Evolutionary conservation across 2,113 vertebrate genomes (phyloP).

Genomic region (Glaucidium brasilianum): DNA sequence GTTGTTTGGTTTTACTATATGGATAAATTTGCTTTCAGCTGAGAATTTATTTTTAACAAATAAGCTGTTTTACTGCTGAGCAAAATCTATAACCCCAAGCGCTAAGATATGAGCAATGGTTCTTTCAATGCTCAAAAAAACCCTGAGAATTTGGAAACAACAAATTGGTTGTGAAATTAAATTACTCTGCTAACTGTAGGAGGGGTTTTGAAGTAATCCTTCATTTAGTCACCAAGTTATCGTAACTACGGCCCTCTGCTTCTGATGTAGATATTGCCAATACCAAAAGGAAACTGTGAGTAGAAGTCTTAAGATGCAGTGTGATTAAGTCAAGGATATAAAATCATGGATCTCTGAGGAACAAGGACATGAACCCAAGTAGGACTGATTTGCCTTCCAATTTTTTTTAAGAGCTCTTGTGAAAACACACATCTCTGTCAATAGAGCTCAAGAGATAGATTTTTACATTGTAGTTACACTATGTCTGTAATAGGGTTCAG

Average conservation of each 20-base stretch:
- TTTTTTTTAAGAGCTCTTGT: constrained; percentile 20
- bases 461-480: neutral
- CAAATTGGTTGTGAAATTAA: neutral
- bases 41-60: neutral
- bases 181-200: neutral
- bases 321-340: neutral
- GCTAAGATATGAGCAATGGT: neutral
- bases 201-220: neutral
- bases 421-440: constrained; percentile 18
- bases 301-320: neutral
- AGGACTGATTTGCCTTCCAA: constrained; percentile 7
- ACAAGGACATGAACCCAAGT: constrained; percentile 1
- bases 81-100: neutral
- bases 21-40: neutral
- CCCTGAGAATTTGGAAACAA: neutral
- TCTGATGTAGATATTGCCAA: neutral
- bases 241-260: neutral
- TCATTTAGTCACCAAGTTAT: neutral
- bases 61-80: neutral
- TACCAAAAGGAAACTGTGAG: neutral
- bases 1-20: neutral
- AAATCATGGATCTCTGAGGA: constrained; percentile 10
- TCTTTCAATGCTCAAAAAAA: neutral
- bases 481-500: constrained; percentile 33
- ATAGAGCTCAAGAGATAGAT: neutral